Evolutionary conservation across 2,113 vertebrate species (phyloP).

Genomic region (Callionymus lyra): DNA sequence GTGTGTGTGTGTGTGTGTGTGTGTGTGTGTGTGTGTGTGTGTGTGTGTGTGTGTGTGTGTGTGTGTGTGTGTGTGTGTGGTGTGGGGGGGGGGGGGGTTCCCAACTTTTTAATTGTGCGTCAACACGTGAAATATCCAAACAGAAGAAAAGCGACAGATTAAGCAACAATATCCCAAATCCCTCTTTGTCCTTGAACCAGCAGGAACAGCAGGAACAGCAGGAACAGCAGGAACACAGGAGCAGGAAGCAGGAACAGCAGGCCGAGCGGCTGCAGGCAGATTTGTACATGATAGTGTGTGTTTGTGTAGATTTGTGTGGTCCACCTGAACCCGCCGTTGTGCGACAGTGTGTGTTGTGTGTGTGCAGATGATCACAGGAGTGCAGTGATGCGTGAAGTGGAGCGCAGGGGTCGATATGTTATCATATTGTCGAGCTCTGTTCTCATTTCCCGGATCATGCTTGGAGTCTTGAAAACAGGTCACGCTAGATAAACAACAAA

Average conservation of each 20-base stretch:
- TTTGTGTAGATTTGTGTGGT: background rate
- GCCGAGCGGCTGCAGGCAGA: too few species aligned
- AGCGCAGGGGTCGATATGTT: slow-evolving; percentile 37
- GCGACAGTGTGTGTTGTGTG: slow-evolving; percentile 6
- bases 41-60: background rate
- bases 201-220: too few species aligned
- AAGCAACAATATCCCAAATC: slow-evolving; percentile 43
- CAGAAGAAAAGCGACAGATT: slow-evolving; percentile 41
- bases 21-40: background rate
- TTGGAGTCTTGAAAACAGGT: background rate
- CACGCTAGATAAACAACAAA: too few species aligned
- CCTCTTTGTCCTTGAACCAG: slow-evolving; percentile 21
- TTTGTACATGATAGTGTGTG: background rate
- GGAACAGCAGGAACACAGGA: too few species aligned
- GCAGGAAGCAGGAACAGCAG: too few species aligned
- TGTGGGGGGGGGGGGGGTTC: too few species aligned
- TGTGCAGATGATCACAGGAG: slow-evolving; percentile 30
- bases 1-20: slow-evolving; percentile 4
- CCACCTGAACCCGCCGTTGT: slow-evolving; percentile 5
- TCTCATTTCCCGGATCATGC: slow-evolving; percentile 23
- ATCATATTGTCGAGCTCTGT: slow-evolving; percentile 25
- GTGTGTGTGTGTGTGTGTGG: too few species aligned
- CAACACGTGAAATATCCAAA: background rate
- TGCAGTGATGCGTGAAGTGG: slow-evolving; percentile 43
- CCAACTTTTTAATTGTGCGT: too few species aligned